Evolutionary conservation across 1,140 invertebrate genomes (phyloP).

Genomic region (Maniola jurtina): DNA sequence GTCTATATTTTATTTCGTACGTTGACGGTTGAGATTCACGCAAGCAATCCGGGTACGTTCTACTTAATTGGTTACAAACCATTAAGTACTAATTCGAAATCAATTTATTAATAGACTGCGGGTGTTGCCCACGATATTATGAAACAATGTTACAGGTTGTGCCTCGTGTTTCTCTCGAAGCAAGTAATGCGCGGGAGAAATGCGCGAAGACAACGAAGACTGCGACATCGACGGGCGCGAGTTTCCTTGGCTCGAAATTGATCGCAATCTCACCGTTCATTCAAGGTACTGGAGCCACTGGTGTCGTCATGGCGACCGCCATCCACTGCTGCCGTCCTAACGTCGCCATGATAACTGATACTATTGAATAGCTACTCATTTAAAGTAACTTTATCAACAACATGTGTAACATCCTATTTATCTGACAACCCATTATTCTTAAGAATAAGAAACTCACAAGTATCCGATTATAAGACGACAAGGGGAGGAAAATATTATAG

Average conservation of each 20-base stretch:
- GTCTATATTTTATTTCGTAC: no score
- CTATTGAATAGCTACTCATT: constrained; percentile 42
- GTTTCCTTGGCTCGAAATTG: constrained; percentile 56
- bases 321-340: constrained; percentile 51
- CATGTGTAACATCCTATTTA: constrained; percentile 2
- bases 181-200: constrained; percentile 34
- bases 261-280: constrained; percentile 45
- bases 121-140: not conserved
- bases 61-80: not conserved
- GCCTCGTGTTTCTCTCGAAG: constrained; percentile 5
- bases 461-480: no score
- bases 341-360: constrained; percentile 54
- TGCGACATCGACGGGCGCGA: constrained; percentile 35
- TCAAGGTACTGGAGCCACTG: constrained; percentile 44
- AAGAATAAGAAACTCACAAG: no score
- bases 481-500: no score
- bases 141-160: not conserved
- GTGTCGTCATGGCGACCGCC: constrained; percentile 64
- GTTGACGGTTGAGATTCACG: no score
- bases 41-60: no score
- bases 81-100: not conserved
- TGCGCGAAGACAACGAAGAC: constrained; percentile 33
- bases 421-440: no score
- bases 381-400: constrained; percentile 21
- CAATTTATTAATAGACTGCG: not conserved